A percentile compares a stretch with the other conserved stretches of the same genome.
Conservation (phyloP, 2,797 vertebrate genomes). For the Microctenopoma steveboyesi region DNA sequence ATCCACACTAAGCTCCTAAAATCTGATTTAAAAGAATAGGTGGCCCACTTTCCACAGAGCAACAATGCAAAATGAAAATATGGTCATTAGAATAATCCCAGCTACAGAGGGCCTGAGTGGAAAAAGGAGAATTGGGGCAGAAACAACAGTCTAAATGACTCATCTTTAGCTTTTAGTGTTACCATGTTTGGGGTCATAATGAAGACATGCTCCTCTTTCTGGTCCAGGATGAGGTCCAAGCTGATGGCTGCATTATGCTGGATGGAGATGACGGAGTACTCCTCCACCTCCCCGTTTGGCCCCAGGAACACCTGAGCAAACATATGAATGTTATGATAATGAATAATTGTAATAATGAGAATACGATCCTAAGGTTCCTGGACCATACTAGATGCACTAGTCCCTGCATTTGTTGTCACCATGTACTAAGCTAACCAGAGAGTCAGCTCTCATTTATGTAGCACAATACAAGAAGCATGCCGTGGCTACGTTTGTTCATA, state of each 20-base stretch:
- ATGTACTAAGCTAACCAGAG: no score
- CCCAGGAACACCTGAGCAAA: constrained; percentile 89
- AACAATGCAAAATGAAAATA: constrained; percentile 62
- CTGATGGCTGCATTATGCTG: constrained; percentile 88
- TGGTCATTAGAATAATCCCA: constrained; percentile 56
- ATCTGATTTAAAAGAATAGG: constrained; percentile 62
- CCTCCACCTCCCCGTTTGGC: constrained; percentile 83
- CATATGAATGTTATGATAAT: no score
- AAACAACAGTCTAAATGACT: constrained; percentile 25
- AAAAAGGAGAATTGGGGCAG: constrained; percentile 39
- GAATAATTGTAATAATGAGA: no score
- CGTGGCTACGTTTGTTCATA: no score
- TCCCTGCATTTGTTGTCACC: no score
- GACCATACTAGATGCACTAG: no score
- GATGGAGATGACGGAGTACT: constrained; percentile 85
- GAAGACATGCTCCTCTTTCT: constrained; percentile 89
- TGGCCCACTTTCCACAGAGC: constrained; percentile 53
- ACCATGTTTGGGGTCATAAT: constrained; percentile 93
- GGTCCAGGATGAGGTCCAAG: constrained; percentile 92
- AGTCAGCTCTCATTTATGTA: no score
- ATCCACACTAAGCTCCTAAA: constrained; percentile 45
- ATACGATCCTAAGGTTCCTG: no score
- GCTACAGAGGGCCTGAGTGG: constrained; percentile 5
- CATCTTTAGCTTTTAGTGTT: constrained; percentile 3
- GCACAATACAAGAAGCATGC: no score